Conservation (phyloP, 1,140 invertebrate species). For the Ditylenchus dipsaci region DNA sequence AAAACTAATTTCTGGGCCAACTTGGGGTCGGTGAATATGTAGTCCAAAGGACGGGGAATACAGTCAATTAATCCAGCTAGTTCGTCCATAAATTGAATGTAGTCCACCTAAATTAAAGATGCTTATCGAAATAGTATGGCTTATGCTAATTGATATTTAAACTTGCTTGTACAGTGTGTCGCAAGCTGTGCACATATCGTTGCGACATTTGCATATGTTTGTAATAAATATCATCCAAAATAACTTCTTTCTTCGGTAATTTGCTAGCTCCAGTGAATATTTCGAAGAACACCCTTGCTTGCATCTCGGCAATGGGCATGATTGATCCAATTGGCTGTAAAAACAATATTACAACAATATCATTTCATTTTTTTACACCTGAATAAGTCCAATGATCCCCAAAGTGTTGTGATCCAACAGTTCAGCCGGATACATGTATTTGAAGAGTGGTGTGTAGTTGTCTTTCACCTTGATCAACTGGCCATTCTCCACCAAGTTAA, state of each 20-base stretch:
- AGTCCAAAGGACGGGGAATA: no score
- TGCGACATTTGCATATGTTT: slow-evolving; percentile 39
- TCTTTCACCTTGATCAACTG: neutral
- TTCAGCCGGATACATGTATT: neutral
- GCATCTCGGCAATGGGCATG: slow-evolving; percentile 63
- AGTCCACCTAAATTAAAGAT: no score
- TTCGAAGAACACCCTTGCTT: slow-evolving; percentile 51
- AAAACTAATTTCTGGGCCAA: no score
- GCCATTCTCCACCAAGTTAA: neutral
- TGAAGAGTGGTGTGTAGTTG: neutral
- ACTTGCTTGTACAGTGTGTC: slow-evolving; percentile 52
- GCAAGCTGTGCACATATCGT: slow-evolving; percentile 36
- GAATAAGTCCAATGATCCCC: neutral
- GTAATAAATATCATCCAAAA: slow-evolving; percentile 58
- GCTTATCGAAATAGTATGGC: no score
- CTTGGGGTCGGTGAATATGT: no score
- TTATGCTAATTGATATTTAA: no score
- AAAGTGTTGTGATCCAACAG: neutral
- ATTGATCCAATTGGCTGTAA: slow-evolving; percentile 63
- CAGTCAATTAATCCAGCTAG: no score
- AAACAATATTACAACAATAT: slow-evolving; percentile 60
- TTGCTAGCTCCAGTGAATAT: slow-evolving; percentile 24
- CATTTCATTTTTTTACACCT: neutral
- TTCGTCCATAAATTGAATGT: no score
- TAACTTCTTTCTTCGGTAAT: slow-evolving; percentile 49